These are phyloP conservation scores for Aurelia sp. DNA, from an alignment of 30 jellyfish, hydroid and myxozoan genomes.

Conservation along the genomic window DNA sequence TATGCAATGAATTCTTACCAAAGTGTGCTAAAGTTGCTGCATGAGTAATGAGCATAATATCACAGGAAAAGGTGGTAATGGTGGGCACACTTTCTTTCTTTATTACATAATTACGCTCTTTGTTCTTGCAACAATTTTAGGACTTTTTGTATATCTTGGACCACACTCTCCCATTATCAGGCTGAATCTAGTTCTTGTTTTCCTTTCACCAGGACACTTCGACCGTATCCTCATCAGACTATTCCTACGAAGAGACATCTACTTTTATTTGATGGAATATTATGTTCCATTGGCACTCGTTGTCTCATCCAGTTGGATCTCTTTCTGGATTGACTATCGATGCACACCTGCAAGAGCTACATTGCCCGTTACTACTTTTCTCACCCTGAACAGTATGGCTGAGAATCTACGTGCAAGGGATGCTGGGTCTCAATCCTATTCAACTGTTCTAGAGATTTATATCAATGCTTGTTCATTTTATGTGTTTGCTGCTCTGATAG, in stretches of 20 bases:
- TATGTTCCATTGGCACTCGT: constrained; percentile 43
- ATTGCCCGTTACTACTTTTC: constrained; percentile 61
- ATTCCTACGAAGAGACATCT: constrained; percentile 28
- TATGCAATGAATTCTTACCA: too few relatives aligned
- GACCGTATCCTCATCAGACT: constrained; percentile 39
- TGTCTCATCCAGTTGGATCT: constrained; percentile 65
- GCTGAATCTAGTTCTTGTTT: too few relatives aligned
- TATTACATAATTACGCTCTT: too few relatives aligned
- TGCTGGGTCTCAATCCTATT: constrained; percentile 19
- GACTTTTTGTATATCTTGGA: too few relatives aligned
- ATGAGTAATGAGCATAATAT: too few relatives aligned
- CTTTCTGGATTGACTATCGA: constrained; percentile 64
- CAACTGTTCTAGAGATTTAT: constrained; percentile 51
- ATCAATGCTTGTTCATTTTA: constrained; percentile 43
- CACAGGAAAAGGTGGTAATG: too few relatives aligned
- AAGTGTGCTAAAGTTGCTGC: too few relatives aligned
- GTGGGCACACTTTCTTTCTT: too few relatives aligned
- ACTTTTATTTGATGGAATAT: constrained; percentile 27
- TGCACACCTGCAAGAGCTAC: constrained; percentile 59
- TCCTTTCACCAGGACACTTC: background rate
- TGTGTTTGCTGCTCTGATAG: constrained; percentile 66
- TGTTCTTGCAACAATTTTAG: too few relatives aligned
- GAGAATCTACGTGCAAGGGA: constrained; percentile 28
- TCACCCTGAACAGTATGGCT: constrained; percentile 42
- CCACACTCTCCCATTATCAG: too few relatives aligned